These are phyloP conservation scores for Trinorchestia longiramus DNA, from an alignment of 1,140 invertebrate genomes.

Conservation along the genomic window DNA sequence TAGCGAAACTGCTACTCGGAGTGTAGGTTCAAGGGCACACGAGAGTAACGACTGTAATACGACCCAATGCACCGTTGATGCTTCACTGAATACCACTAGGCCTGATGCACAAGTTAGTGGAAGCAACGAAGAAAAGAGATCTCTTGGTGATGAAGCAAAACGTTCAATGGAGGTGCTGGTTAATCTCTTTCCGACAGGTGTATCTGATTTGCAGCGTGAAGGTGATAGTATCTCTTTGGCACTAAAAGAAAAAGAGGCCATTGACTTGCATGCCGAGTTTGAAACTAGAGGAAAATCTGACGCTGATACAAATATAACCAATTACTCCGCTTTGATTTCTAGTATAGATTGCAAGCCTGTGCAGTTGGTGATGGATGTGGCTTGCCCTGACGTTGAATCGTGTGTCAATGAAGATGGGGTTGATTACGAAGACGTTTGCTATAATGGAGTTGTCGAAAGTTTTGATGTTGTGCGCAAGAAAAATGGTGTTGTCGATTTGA, in stretches of 20 bases:
- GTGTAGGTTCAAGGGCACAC: background rate
- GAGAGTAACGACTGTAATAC: background rate
- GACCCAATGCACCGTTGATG: background rate
- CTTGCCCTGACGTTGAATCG: background rate
- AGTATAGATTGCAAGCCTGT: background rate
- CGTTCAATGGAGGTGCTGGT: background rate
- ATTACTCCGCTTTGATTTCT: too few relatives aligned
- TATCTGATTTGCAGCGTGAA: background rate
- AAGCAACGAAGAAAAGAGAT: background rate
- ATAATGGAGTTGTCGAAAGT: background rate
- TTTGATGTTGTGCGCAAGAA: background rate
- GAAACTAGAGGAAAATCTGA: background rate
- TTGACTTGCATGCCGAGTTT: background rate
- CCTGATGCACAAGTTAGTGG: background rate
- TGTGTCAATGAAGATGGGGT: background rate
- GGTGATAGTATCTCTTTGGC: background rate
- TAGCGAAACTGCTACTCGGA: background rate
- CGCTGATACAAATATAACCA: background rate
- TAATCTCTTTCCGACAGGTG: background rate
- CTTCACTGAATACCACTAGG: background rate
- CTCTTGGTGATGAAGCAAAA: background rate
- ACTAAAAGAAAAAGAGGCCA: background rate
- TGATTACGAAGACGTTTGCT: constrained; percentile 6
- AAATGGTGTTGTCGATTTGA: background rate
- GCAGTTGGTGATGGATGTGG: constrained; percentile 10